Evolutionary conservation across 2,888 invertebrate species (phyloP).

Genomic region (Eupithecia subfuscata): DNA sequence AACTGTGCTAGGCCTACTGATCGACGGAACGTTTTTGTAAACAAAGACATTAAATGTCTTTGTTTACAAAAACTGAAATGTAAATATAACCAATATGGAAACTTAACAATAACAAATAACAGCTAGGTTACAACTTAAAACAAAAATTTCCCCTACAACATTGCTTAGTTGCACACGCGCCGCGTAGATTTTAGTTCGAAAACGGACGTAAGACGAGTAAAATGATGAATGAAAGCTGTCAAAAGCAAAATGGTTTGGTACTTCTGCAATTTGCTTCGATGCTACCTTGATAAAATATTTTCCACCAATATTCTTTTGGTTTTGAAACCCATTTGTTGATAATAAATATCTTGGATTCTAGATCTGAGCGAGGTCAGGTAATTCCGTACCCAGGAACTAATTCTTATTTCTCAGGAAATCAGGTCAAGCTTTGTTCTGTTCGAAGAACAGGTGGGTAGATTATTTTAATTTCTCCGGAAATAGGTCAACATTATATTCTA

Average conservation of each 20-base stretch:
- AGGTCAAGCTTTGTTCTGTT: not conserved
- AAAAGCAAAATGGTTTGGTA: not conserved
- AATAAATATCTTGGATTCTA: not conserved
- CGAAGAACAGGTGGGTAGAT: conserved; percentile 1
- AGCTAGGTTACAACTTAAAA: no score
- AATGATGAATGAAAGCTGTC: not conserved
- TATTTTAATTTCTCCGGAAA: conserved; percentile 1
- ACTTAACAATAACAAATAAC: no score
- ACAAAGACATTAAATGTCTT: no score
- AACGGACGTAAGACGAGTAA: not conserved
- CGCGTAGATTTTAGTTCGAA: not conserved
- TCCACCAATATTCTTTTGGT: not conserved
- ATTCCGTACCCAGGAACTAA: not conserved
- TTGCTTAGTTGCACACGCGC: not conserved
- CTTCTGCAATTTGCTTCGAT: not conserved
- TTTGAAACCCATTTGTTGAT: not conserved
- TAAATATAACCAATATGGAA: no score
- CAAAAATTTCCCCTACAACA: no score
- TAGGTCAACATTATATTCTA: not conserved
- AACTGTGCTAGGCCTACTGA: no score
- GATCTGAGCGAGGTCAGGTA: not conserved
- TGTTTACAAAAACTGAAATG: no score
- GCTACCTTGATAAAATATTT: no score
- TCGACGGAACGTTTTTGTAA: no score
- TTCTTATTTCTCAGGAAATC: conserved; percentile 7